These are phyloP conservation scores for Cynoglossus semilaevis DNA, from an alignment of 2,113 vertebrate genomes.

Conservation along the genomic window DNA sequence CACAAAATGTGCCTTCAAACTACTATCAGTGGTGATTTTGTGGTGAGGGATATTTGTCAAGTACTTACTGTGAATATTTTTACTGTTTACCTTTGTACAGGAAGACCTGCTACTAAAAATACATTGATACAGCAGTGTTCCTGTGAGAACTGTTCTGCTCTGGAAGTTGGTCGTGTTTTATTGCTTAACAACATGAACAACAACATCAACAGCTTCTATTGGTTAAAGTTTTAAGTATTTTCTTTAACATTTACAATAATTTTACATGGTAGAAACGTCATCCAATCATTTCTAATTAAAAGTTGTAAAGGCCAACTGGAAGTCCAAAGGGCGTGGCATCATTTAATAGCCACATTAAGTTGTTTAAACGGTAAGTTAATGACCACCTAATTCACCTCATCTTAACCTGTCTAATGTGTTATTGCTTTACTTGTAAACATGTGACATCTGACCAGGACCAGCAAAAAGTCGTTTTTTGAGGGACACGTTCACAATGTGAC, in stretches of 20 bases:
- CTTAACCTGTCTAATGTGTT: conserved; percentile 9
- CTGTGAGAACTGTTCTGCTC: background rate
- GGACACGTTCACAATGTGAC: conserved; percentile 13
- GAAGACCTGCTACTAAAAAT: conserved; percentile 26
- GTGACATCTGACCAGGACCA: conserved; percentile 15
- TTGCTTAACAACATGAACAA: conserved; percentile 8
- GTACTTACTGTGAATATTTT: conserved; percentile 13
- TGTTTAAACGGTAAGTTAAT: background rate
- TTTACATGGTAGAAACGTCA: background rate
- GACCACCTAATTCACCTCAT: background rate
- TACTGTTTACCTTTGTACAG: conserved; percentile 18
- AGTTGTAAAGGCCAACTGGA: conserved; percentile 1
- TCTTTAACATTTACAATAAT: background rate
- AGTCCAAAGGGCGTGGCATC: background rate
- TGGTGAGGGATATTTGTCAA: background rate
- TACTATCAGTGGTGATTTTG: background rate
- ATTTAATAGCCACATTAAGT: background rate
- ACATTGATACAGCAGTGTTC: background rate
- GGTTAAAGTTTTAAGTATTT: background rate
- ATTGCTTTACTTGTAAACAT: conserved; percentile 43
- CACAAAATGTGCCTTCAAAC: conserved; percentile 13
- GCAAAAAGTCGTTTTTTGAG: conserved; percentile 8
- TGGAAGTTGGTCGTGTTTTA: conserved; percentile 1
- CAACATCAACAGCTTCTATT: background rate
- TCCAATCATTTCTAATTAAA: conserved; percentile 1